Conservation (phyloP, 2,888 invertebrate species). For the Mythimna vitellina region DNA sequence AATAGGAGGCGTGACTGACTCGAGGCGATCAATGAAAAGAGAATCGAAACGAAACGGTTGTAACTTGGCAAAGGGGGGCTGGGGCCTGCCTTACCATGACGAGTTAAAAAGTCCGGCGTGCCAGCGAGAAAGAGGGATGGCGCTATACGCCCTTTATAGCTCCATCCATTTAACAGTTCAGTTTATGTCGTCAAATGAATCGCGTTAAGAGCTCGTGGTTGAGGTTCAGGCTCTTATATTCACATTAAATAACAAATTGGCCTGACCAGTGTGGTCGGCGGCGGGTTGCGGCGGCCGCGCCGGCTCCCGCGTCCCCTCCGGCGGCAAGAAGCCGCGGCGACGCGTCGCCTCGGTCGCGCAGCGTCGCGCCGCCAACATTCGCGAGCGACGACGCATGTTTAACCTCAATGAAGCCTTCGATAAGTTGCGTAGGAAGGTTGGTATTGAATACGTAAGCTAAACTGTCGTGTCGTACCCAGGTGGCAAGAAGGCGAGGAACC, state of each 20-base stretch:
- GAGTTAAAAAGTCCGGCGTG: too few relatives aligned
- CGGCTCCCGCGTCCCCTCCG: constrained; percentile 79
- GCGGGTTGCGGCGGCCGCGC: constrained; percentile 83
- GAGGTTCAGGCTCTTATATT: not conserved
- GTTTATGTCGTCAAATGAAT: too few relatives aligned
- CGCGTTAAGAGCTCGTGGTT: too few relatives aligned
- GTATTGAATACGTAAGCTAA: constrained; percentile 40
- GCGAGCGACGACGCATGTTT: constrained; percentile 98
- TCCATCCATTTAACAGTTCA: too few relatives aligned
- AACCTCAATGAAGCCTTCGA: constrained; percentile 99
- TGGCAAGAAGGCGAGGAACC: constrained; percentile 95
- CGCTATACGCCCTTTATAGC: too few relatives aligned
- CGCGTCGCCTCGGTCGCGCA: constrained; percentile 97
- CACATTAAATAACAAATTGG: constrained; percentile 43
- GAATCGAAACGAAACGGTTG: too few relatives aligned
- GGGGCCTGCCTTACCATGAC: too few relatives aligned
- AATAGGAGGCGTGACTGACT: too few relatives aligned
- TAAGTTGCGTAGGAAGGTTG: constrained; percentile 95
- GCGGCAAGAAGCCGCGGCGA: constrained; percentile 95
- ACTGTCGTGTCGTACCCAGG: constrained; percentile 71
- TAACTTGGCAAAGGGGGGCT: too few relatives aligned
- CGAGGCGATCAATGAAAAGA: too few relatives aligned
- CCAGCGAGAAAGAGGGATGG: too few relatives aligned
- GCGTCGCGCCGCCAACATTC: constrained; percentile 97
- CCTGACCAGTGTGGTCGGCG: constrained; percentile 85